Evolutionary conservation across 1,140 invertebrate genomes (phyloP).

Genomic region (Nymphalis io): DNA sequence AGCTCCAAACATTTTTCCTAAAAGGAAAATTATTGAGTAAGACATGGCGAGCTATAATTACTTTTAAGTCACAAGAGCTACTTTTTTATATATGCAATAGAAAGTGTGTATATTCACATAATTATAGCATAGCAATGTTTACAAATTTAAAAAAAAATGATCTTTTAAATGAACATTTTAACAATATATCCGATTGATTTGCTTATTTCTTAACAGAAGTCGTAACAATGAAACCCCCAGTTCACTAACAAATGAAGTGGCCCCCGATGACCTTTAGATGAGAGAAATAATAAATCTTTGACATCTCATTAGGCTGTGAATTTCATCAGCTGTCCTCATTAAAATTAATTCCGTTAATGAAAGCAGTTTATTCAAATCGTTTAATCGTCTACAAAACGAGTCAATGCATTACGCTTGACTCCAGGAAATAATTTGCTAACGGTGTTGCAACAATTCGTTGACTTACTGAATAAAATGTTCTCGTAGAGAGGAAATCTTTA

Average conservation of each 20-base stretch:
- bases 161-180: no score
- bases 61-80: no score
- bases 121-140: no score
- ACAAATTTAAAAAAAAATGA: no score
- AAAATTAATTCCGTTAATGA: slow-evolving; percentile 32
- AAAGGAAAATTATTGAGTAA: no score
- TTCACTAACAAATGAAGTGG: slow-evolving; percentile 23
- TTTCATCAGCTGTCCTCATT: slow-evolving; percentile 31
- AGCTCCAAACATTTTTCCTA: no score
- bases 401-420: not conserved
- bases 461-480: not conserved
- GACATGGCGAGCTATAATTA: no score
- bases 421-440: not conserved
- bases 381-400: slow-evolving; percentile 2
- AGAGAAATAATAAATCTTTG: slow-evolving; percentile 19
- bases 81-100: no score
- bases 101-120: no score
- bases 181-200: no score
- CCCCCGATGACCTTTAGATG: slow-evolving; percentile 16
- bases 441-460: not conserved
- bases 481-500: not conserved
- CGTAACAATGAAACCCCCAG: slow-evolving; percentile 14
- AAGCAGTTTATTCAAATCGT: slow-evolving; percentile 28
- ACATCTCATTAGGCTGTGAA: slow-evolving; percentile 31
- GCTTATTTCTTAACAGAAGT: no score